Conservation (phyloP, 2,888 invertebrate species). For the Caenorhabditis imperialis region DNA sequence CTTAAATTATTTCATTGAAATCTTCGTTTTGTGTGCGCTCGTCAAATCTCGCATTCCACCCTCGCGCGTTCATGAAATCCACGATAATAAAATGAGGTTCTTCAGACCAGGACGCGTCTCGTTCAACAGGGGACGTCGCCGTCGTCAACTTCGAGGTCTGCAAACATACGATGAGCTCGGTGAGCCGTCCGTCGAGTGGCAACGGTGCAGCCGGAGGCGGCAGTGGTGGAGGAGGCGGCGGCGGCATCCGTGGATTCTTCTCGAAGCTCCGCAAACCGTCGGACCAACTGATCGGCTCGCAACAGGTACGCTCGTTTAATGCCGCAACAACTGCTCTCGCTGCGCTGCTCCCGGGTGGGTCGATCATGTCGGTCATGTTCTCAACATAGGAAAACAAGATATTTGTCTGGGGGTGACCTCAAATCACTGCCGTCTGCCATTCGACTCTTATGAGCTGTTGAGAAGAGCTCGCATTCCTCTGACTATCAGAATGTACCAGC, state of each 20-base stretch:
- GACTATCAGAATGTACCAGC: constrained; percentile 17
- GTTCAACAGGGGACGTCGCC: constrained; percentile 13
- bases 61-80: not conserved
- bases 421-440: constrained; percentile 3
- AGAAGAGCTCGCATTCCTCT: not conserved
- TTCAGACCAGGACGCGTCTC: constrained; percentile 14
- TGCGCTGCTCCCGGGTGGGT: constrained; percentile 4
- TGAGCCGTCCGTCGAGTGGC: constrained; percentile 51
- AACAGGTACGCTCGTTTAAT: constrained; percentile 24
- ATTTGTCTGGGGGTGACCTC: constrained; percentile 14
- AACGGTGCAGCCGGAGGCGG: constrained; percentile 36
- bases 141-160: constrained; percentile 22
- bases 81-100: constrained; percentile 8
- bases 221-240: constrained; percentile 52
- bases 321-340: not conserved
- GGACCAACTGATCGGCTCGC: constrained; percentile 57
- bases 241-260: constrained; percentile 74
- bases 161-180: constrained; percentile 50
- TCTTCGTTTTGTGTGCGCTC: not conserved
- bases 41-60: constrained; percentile 1
- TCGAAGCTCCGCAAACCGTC: constrained; percentile 75
- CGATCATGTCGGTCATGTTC: constrained; percentile 22
- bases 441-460: constrained; percentile 9
- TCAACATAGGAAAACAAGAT: constrained; percentile 13
- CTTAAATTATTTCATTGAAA: not conserved